phyloP scores from a whole-genome alignment of 2,888 invertebrate genomes.

The Hofmannophila pseudospretella region DNA sequence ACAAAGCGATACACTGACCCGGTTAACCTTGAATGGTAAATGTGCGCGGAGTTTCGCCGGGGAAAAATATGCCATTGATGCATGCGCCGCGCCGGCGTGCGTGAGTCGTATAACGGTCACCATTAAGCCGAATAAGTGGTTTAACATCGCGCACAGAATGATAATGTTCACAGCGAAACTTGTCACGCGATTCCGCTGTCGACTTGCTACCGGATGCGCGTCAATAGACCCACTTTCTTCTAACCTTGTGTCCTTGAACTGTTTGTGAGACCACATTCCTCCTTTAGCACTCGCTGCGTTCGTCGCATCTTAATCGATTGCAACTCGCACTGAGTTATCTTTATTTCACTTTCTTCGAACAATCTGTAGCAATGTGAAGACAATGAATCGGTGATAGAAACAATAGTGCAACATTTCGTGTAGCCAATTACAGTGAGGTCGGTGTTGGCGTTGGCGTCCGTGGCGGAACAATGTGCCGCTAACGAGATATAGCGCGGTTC shows the following conservation, averaged over 20 bases:
- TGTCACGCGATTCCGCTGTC: slow-evolving; percentile 58
- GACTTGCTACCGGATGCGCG: slow-evolving; percentile 52
- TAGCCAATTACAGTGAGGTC: slow-evolving; percentile 26
- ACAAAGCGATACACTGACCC: slow-evolving; percentile 71
- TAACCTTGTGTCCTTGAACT: slow-evolving; percentile 58
- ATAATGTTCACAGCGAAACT: slow-evolving; percentile 63
- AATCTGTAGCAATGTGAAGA: slow-evolving; percentile 9
- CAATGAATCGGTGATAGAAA: slow-evolving; percentile 19
- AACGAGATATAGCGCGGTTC: slow-evolving; percentile 50
- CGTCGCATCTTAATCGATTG: slow-evolving; percentile 14
- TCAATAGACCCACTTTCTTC: slow-evolving; percentile 63
- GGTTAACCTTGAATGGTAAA: slow-evolving; percentile 75
- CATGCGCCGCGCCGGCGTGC: slow-evolving; percentile 56
- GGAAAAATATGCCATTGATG: slow-evolving; percentile 76
- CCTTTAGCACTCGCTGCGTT: slow-evolving; percentile 7
- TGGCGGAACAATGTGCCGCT: slow-evolving; percentile 47
- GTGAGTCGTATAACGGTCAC: slow-evolving; percentile 71
- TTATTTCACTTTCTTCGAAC: slow-evolving; percentile 14
- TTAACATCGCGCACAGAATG: slow-evolving; percentile 71
- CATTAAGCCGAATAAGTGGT: slow-evolving; percentile 72
- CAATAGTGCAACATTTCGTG: slow-evolving; percentile 24
- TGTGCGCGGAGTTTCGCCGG: slow-evolving; percentile 67
- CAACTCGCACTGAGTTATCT: slow-evolving; percentile 3
- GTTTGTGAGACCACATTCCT: slow-evolving; percentile 1
- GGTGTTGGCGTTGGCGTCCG: slow-evolving; percentile 24